Evolutionary conservation across 2,888 invertebrate genomes (phyloP).

Genomic region (Drosophila leonis): DNA sequence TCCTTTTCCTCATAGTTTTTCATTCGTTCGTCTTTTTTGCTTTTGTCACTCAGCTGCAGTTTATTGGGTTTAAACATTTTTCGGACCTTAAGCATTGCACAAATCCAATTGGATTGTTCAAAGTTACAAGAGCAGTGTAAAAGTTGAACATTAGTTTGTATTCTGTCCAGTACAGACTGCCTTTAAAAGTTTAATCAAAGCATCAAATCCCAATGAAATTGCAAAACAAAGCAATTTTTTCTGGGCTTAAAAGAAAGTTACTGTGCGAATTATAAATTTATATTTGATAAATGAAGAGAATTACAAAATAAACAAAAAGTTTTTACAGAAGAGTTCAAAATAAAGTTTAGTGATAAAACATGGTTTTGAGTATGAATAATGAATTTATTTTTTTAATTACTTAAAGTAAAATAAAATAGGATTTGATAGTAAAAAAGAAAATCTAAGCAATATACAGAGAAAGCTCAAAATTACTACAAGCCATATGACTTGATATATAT

Average conservation of each 20-base stretch:
- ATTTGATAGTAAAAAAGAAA: background rate
- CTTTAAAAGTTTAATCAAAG: slow-evolving; percentile 7
- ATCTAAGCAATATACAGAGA: too few species aligned
- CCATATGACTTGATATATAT: too few species aligned
- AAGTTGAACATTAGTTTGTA: slow-evolving; percentile 27
- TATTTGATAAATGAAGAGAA: background rate
- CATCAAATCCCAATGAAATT: background rate
- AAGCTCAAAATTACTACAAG: background rate
- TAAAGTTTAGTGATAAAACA: background rate
- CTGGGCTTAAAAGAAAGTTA: background rate
- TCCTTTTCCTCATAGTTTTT: slow-evolving; percentile 21
- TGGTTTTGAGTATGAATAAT: too few species aligned
- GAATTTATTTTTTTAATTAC: background rate
- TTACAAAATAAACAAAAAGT: background rate
- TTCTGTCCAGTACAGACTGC: background rate
- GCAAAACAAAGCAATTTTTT: background rate
- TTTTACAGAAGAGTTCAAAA: background rate
- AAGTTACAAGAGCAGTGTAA: slow-evolving; percentile 16
- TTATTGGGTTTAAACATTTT: slow-evolving; percentile 46
- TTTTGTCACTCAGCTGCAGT: slow-evolving; percentile 38
- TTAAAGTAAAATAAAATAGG: background rate
- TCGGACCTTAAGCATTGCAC: slow-evolving; percentile 12
- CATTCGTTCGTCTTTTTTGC: slow-evolving; percentile 8
- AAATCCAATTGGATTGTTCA: slow-evolving; percentile 31
- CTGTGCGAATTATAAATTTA: background rate